Evolutionary conservation across 1,140 invertebrate species (phyloP).

Genomic region (Drosophila kurseongensis): DNA sequence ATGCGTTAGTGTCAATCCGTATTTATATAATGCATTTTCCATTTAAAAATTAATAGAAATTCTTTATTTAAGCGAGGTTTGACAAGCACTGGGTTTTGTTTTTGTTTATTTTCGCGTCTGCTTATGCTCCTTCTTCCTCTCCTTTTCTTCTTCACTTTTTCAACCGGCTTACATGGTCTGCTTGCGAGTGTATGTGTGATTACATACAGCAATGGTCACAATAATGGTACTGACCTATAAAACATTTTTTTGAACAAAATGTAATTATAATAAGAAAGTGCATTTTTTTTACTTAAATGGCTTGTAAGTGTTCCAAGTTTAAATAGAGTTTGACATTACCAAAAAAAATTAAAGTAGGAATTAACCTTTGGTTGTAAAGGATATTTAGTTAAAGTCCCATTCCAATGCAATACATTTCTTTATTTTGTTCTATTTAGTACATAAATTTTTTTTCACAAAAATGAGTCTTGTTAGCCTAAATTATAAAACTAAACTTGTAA

Average conservation of each 20-base stretch:
- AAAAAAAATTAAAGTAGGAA: too few relatives aligned
- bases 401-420: neutral
- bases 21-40: constrained; percentile 40
- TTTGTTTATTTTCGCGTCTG: constrained; percentile 32
- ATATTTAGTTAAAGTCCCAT: too few relatives aligned
- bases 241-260: too few relatives aligned
- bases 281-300: too few relatives aligned
- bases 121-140: constrained; percentile 13
- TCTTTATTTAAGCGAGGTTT: constrained; percentile 35
- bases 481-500: too few relatives aligned
- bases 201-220: neutral
- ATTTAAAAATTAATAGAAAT: neutral
- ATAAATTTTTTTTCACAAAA: neutral
- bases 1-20: constrained; percentile 8
- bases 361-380: too few relatives aligned
- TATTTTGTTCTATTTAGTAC: neutral
- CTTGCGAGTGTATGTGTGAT: neutral
- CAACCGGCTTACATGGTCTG: constrained; percentile 39
- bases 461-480: too few relatives aligned
- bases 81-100: constrained; percentile 16
- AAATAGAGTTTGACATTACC: too few relatives aligned
- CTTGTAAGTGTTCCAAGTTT: too few relatives aligned
- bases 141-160: constrained; percentile 33
- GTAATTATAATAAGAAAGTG: too few relatives aligned
- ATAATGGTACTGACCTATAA: neutral